These are phyloP conservation scores for Gryllus longicercus DNA, from an alignment of 2,888 invertebrate genomes.

Conservation along the genomic window DNA sequence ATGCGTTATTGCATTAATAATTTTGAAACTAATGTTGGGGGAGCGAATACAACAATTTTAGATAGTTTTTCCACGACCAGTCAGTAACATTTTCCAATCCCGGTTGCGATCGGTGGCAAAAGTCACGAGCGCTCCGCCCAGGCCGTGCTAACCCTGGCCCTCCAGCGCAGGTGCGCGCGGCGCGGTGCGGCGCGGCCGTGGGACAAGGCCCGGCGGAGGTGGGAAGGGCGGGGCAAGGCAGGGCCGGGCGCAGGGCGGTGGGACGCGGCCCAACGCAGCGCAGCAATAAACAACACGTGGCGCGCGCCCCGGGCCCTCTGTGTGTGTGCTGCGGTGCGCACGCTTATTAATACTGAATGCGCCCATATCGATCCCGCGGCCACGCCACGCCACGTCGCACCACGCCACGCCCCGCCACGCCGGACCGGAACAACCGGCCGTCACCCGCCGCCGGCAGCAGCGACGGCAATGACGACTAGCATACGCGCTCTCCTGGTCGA, in stretches of 20 bases:
- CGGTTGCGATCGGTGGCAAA: too few species aligned
- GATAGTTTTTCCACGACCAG: too few species aligned
- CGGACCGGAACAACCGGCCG: neutral
- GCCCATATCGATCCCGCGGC: constrained; percentile 1
- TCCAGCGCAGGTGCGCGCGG: neutral
- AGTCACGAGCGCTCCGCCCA: too few species aligned
- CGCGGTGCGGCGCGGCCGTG: neutral
- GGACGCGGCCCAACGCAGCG: neutral
- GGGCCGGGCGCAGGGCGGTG: neutral
- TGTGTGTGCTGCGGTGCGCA: constrained; percentile 17
- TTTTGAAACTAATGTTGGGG: too few species aligned
- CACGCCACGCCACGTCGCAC: neutral
- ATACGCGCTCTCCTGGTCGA: too few species aligned
- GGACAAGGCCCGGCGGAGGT: too few species aligned
- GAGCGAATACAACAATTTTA: too few species aligned
- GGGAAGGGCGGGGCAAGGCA: too few species aligned
- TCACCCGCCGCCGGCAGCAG: neutral
- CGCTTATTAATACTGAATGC: constrained; percentile 17
- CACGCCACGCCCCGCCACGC: neutral
- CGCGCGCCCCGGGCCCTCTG: neutral
- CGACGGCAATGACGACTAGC: neutral
- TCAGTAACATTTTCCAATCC: too few species aligned
- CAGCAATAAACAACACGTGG: constrained; percentile 10
- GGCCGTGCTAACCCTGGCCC: neutral
- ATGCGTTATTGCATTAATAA: too few species aligned